These are phyloP conservation scores for Lateolabrax maculatus DNA, from an alignment of 2,797 vertebrate species.

Conservation along the genomic window DNA sequence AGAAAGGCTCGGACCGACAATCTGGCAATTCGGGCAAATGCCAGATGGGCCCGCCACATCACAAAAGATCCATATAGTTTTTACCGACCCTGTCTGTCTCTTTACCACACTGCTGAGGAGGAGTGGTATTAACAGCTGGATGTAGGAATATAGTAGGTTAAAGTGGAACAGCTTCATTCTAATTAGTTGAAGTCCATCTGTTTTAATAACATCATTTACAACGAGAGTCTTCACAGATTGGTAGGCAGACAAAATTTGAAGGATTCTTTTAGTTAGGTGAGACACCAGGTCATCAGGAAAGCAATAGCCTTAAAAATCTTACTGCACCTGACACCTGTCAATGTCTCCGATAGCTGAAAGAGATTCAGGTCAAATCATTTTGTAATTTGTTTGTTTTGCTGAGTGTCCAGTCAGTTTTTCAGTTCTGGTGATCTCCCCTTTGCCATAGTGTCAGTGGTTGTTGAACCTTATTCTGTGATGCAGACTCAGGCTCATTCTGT, in stretches of 20 bases:
- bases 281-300: slow-evolving; percentile 25
- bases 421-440: slow-evolving; percentile 3
- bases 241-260: slow-evolving; percentile 9
- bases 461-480: slow-evolving; percentile 34
- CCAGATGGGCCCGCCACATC: no score
- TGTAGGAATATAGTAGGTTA: neutral
- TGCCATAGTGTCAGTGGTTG: neutral
- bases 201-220: slow-evolving; percentile 24
- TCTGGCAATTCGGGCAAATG: no score
- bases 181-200: slow-evolving; percentile 19
- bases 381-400: slow-evolving; percentile 6
- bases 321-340: neutral
- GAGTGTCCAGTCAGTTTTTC: neutral
- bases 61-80: no score
- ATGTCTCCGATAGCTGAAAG: neutral
- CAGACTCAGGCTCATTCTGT: slow-evolving; percentile 29
- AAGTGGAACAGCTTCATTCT: slow-evolving; percentile 18
- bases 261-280: slow-evolving; percentile 14
- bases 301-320: slow-evolving; percentile 13
- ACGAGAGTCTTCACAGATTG: slow-evolving; percentile 6
- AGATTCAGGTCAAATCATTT: slow-evolving; percentile 15
- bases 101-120: no score
- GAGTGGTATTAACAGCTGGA: slow-evolving; percentile 11
- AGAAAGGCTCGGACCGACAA: no score
- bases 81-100: no score